phyloP scores from a whole-genome alignment of 2,113 vertebrate genomes.

The Nycticorax nycticorax region DNA sequence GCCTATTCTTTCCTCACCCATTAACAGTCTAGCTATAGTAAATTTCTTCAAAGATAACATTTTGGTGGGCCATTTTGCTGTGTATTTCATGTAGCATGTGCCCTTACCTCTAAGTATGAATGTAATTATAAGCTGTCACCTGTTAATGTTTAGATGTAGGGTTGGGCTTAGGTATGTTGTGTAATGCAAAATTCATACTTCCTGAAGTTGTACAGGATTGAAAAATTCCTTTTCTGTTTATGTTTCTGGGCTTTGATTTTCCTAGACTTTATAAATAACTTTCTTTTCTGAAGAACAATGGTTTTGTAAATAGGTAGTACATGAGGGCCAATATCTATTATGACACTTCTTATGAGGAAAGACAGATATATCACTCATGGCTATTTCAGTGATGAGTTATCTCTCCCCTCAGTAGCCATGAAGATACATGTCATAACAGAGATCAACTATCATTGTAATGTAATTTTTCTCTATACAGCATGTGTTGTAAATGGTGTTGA shows the following conservation, averaged over 20 bases:
- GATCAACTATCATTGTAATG: constrained; percentile 58
- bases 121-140: not conserved
- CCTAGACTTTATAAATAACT: not conserved
- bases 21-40: not conserved
- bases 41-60: not conserved
- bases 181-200: not conserved
- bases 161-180: not conserved
- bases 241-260: not conserved
- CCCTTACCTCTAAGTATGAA: not conserved
- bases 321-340: constrained; percentile 39
- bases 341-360: constrained; percentile 53
- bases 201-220: not conserved
- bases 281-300: not conserved
- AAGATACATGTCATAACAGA: constrained; percentile 73
- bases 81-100: not conserved
- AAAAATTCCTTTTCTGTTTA: not conserved
- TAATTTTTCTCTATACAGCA: constrained; percentile 42
- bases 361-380: constrained; percentile 37
- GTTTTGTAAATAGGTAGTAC: not conserved
- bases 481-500: constrained; percentile 51
- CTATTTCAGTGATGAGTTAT: constrained; percentile 51
- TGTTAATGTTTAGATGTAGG: not conserved
- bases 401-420: constrained; percentile 20
- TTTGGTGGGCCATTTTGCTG: not conserved
- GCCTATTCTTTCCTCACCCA: not conserved